Evolutionary conservation across 2,888 invertebrate genomes (phyloP), one percentile per base, ranked within the genome.

Genomic region (Micoletzkya japonica): DNA sequence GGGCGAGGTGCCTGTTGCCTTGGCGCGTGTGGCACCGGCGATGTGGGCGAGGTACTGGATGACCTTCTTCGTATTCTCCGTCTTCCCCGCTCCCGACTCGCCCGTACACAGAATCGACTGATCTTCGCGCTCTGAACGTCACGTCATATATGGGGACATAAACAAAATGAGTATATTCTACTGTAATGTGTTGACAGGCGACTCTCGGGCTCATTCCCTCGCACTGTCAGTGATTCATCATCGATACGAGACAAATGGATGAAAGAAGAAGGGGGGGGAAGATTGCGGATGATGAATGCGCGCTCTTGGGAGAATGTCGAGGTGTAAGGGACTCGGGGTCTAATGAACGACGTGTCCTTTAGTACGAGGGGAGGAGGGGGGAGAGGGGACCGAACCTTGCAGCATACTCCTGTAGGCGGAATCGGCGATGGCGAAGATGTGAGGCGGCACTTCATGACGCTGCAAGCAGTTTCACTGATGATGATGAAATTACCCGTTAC

Each of bases 21-120:
- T 75, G 36, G 73, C 72, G 37, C 81, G 68, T 4, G 79, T 80
- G 49, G 96, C 96, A 63, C 98, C 97, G 79, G 98, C 98, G 70
- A 99, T 97, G 88, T 94, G 95, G 57, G 98, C 98, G 87, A 99
- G 90, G 89, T 98, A 99, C 89, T 99, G 98, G 86, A 99, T 99
- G 70, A 99, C 98, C 90, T 98, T 98, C 89, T 99, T 98, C 73
- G 98, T 99, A 88, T 99, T 99, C 88, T 99, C 98, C 64, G 98
- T 99, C 89, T 98, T 98, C 79, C 98, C 98, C 81, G 98, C 98
- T 82, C 98, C 98, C n/a, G 97, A 98, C 88, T 98, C 98, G 83
- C 98, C 98, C 63, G 88, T 89, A 81, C 10, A 84, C 79, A 98
- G 90, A 87, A 98, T 98, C 63, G 96, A 95, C 89, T 98, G 98